Evolutionary conservation across 2,888 invertebrate genomes (phyloP).

Genomic region (Tetanocera ferruginea): DNA sequence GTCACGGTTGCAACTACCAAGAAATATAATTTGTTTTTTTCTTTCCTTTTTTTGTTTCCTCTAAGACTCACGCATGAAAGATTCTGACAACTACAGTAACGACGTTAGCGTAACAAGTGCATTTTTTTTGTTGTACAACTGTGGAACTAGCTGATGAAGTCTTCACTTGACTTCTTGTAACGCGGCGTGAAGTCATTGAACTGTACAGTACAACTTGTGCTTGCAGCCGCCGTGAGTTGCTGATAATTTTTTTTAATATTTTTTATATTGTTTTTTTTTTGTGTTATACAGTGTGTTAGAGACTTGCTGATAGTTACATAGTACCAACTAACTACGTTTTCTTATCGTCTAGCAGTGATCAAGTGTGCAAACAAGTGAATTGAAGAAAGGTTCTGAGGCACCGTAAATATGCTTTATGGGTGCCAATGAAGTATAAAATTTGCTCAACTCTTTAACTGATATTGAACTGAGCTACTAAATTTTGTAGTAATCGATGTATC

Average conservation of each 20-base stretch:
- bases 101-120: too few species aligned
- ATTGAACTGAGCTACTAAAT: too few species aligned
- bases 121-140: too few species aligned
- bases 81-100: background rate
- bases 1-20: constrained; percentile 50
- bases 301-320: background rate
- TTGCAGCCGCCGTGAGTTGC: background rate
- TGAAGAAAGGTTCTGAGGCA: background rate
- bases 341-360: background rate
- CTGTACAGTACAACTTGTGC: too few species aligned
- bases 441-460: too few species aligned
- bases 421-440: too few species aligned
- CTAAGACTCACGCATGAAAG: constrained; percentile 1
- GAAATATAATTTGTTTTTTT: background rate
- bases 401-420: too few species aligned
- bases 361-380: background rate
- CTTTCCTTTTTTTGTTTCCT: background rate
- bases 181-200: too few species aligned
- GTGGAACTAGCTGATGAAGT: too few species aligned
- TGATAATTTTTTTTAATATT: background rate
- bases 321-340: background rate
- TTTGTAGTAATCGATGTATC: too few species aligned
- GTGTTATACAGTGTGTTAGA: background rate
- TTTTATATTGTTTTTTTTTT: background rate
- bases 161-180: too few species aligned